phyloP scores from a whole-genome alignment of 1,140 invertebrate genomes.

The Zaprionus africanus region DNA sequence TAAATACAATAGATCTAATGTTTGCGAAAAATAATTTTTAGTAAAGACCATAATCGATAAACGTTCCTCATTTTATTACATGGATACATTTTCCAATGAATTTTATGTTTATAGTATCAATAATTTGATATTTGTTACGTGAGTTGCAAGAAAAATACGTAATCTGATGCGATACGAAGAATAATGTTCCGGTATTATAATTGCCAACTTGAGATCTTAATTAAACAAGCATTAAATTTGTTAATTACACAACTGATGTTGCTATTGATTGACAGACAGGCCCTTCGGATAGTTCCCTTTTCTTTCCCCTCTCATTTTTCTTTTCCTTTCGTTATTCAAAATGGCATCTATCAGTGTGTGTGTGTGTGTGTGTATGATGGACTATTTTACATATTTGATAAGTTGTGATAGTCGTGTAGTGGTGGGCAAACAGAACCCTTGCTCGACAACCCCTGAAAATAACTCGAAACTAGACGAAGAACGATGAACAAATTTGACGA shows the following conservation, averaged over 20 bases:
- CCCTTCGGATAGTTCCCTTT: not conserved
- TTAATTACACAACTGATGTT: conserved; percentile 16
- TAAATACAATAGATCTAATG: too few relatives aligned
- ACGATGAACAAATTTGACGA: conserved; percentile 1
- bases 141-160: too few relatives aligned
- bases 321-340: conserved; percentile 3
- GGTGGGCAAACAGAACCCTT: conserved; percentile 11
- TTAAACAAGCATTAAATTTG: not conserved
- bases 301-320: not conserved
- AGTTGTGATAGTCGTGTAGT: not conserved
- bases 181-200: not conserved
- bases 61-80: too few relatives aligned
- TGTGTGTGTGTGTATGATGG: not conserved
- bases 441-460: conserved; percentile 18
- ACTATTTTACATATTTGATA: conserved; percentile 35
- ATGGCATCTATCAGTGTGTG: conserved; percentile 1
- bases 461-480: conserved; percentile 10
- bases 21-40: too few relatives aligned
- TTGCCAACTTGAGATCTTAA: not conserved
- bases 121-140: too few relatives aligned
- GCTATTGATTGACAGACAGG: conserved; percentile 29
- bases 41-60: too few relatives aligned
- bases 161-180: too few relatives aligned
- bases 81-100: too few relatives aligned
- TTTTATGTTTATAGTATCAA: too few relatives aligned